phyloP scores from a whole-genome alignment of 1,140 invertebrate species.

The Papilio polytes region DNA sequence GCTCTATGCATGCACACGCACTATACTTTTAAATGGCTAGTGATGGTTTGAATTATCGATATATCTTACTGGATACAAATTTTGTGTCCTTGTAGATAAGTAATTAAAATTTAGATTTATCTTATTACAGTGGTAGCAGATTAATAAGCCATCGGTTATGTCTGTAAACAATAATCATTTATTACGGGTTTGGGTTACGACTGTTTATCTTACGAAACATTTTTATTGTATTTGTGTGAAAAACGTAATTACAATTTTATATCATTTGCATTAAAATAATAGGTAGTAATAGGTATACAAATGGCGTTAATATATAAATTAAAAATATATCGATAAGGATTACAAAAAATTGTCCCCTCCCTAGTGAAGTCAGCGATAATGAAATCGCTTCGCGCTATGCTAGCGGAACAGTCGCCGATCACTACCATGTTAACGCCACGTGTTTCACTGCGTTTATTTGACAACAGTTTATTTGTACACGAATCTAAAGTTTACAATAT shows the following conservation, averaged over 20 bases:
- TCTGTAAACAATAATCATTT: background rate
- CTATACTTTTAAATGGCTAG: background rate
- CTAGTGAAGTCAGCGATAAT: background rate
- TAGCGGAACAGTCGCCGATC: constrained; percentile 4
- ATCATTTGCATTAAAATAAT: too few species aligned
- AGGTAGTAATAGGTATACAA: background rate
- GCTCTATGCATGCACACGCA: constrained; percentile 24
- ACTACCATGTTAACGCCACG: constrained; percentile 10
- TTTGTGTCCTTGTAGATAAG: background rate
- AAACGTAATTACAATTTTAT: too few species aligned
- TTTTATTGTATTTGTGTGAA: too few species aligned
- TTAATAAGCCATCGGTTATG: too few species aligned
- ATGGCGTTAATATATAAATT: background rate
- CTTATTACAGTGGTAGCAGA: too few species aligned
- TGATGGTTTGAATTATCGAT: constrained; percentile 18
- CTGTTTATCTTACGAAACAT: too few species aligned
- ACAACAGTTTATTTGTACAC: background rate
- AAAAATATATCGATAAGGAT: constrained; percentile 18
- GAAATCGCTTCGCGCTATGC: background rate
- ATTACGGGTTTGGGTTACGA: background rate
- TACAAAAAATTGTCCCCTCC: background rate
- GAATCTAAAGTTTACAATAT: background rate
- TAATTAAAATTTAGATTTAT: too few species aligned
- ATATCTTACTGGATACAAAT: background rate
- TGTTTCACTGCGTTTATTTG: background rate